Percentiles rank a stretch among this genome's conserved stretches.
phyloP scores from a whole-genome alignment of 2,113 vertebrate genomes.

The Miniopterus natalensis region DNA sequence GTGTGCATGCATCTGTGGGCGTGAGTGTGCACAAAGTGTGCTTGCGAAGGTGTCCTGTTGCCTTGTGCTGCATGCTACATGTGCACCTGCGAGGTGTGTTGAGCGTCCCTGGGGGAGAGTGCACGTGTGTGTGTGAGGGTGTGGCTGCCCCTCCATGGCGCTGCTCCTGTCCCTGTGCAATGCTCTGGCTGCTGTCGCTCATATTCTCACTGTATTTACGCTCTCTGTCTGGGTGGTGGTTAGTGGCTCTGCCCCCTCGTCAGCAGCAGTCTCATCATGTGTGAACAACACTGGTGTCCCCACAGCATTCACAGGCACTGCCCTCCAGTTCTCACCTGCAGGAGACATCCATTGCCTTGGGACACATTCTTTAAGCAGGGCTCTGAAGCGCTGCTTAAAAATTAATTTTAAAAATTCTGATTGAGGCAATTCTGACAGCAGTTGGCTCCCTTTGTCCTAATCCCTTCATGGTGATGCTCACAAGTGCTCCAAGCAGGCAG shows the following conservation, averaged over 20 bases:
- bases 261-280: slow-evolving; percentile 5
- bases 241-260: slow-evolving; percentile 27
- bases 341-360: not conserved
- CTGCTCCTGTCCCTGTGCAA: not conserved
- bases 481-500: slow-evolving; percentile 49
- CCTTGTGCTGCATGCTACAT: fast-evolving
- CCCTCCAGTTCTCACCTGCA: slow-evolving; percentile 42
- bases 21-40: not conserved
- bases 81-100: not conserved
- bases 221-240: too few species aligned
- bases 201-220: not conserved
- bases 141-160: not conserved
- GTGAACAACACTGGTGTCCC: not conserved
- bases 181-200: not conserved
- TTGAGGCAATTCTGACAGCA: slow-evolving; percentile 70
- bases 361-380: not conserved
- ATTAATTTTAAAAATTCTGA: slow-evolving; percentile 27
- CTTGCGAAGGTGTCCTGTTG: not conserved
- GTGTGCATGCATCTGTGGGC: fast-evolving
- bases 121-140: fast-evolving
- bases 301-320: not conserved
- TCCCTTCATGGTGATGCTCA: slow-evolving; percentile 65
- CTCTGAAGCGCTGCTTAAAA: slow-evolving; percentile 35
- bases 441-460: slow-evolving; percentile 5
- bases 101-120: fast-evolving